Evolutionary conservation across 2,888 invertebrate species (phyloP), one percentile per base, ranked within the genome.

Genomic region (Stratiomys singularior): DNA sequence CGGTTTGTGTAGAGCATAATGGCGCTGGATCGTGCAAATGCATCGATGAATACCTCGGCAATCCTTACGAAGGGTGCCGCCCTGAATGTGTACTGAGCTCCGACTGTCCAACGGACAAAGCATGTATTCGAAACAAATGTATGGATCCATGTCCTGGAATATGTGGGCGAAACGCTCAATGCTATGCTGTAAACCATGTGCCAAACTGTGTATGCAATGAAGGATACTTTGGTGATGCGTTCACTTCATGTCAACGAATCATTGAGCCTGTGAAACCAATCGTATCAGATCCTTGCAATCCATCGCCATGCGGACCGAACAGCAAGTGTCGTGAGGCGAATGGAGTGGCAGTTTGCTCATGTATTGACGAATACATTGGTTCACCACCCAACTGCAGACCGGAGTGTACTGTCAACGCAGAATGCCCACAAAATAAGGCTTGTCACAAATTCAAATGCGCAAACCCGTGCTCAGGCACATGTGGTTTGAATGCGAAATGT

Each of bases 1-100:
- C 96, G 1, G 92, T 82, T 88, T 94, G 84, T 93, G 95, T 86
- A 85, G 91, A 92, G 87, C 90, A 92, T 80, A 93, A 94, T 82
- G 93, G 93, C 47, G 94, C 93, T 30, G 95, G 94, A 25, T 91
- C 94, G 76, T 96, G 95, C 84, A 91, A 91, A 56, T 96, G 95
- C 83, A 90, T 94, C 80, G 90, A 92, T 83, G 94, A 94, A 82
- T 94, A 94, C 84, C 91, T 92, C 84, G 96, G 96, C 77, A 95
- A 95, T 87, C 95, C 96, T 2, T 95, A 95, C 83, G 93, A 94
- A 86, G 93, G 93, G 60, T 95, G 96, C 83, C 90, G 94, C 81
- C 96, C 96, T 1, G 96, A 96, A 88, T 96, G 96, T 85, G 93
- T 95, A 46, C 89, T 95, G 1, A 96, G 94, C 85, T 92, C 95